Evolutionary conservation across 2,888 invertebrate species (phyloP), one percentile per base, ranked within the genome.

Genomic region (Mythimna albipuncta): DNA sequence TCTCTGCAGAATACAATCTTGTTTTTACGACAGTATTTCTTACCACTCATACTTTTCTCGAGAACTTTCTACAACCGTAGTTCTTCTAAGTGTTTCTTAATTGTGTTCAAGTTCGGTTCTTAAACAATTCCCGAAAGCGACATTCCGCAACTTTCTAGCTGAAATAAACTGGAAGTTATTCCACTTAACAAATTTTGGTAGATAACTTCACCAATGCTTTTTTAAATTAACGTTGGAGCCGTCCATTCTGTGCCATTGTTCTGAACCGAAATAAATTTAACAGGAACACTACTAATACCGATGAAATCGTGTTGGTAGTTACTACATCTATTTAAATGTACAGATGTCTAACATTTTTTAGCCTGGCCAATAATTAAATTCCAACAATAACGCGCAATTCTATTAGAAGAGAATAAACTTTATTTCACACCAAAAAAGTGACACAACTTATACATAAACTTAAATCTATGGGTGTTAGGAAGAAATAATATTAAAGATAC

Each of bases 31-130:
- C 66, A 61, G 77, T 73, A 79, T 78, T 87, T 86, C 85, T 76
- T 75, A 75, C 79, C 77, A 82, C 78, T 87, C 81, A 75, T 83
- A 82, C 84, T 82, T 87, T 74, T 66, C 68, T 69, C 57, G 26
- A 19, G 21, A 83, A 83, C 75, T 86, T 87, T 83, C 77, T 75
- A 87, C 73, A 79, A 64, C 74, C 80, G 69, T 87, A 86, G 85
- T 86, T 87, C 87, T 87, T 87, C 70, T 87, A 86, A 86, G 86
- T 87, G 86, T 86, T 87, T 86, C 87, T 85, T 88, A 87, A 87
- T 88, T 87, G 86, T 85, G 84, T 88, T 87, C 83, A 88, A 87
- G 87, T 87, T 87, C 69, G 86, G 77, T 81, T 85, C 81, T 86
- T 81, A 87, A 85, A 85, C 85, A 88, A 87, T 87, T 85, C 88